Evolutionary conservation across 2,888 invertebrate genomes (phyloP).

Genomic region (Pherbina coryleti): DNA sequence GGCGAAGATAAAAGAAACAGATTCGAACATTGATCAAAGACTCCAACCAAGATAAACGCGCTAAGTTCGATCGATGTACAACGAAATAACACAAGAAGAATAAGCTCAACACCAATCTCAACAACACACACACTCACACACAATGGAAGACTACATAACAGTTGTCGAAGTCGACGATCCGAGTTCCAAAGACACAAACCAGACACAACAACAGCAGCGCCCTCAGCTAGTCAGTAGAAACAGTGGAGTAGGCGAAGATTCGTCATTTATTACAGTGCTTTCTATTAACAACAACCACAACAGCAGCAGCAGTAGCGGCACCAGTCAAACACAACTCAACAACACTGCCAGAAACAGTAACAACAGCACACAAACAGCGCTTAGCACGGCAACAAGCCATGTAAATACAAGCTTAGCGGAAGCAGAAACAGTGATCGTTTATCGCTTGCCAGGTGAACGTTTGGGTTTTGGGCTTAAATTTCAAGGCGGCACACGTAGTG

Average conservation of each 20-base stretch:
- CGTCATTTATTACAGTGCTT: constrained; percentile 74
- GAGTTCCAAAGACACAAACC: constrained; percentile 64
- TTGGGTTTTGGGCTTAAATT: constrained; percentile 93
- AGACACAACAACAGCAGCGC: constrained; percentile 55
- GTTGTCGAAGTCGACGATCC: constrained; percentile 74
- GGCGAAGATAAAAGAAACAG: neutral
- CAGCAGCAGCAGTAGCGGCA: constrained; percentile 52
- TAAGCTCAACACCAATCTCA: constrained; percentile 5
- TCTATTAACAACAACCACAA: constrained; percentile 71
- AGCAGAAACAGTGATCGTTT: constrained; percentile 83
- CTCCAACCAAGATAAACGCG: constrained; percentile 29
- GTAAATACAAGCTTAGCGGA: constrained; percentile 59
- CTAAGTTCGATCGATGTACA: constrained; percentile 17
- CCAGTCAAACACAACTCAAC: constrained; percentile 47
- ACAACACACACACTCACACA: constrained; percentile 17
- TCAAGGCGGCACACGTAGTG: constrained; percentile 88
- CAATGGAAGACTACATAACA: constrained; percentile 72
- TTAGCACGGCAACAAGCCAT: neutral
- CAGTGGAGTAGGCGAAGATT: constrained; percentile 62
- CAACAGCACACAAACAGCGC: constrained; percentile 33
- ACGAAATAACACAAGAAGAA: constrained; percentile 28
- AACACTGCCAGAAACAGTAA: constrained; percentile 32
- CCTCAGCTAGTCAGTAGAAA: constrained; percentile 58
- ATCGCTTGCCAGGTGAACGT: constrained; percentile 88
- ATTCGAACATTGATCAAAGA: constrained; percentile 8